These are phyloP conservation scores for Leptarthrus brevirostris DNA, from an alignment of 2,888 invertebrate species.

Conservation along the genomic window DNA sequence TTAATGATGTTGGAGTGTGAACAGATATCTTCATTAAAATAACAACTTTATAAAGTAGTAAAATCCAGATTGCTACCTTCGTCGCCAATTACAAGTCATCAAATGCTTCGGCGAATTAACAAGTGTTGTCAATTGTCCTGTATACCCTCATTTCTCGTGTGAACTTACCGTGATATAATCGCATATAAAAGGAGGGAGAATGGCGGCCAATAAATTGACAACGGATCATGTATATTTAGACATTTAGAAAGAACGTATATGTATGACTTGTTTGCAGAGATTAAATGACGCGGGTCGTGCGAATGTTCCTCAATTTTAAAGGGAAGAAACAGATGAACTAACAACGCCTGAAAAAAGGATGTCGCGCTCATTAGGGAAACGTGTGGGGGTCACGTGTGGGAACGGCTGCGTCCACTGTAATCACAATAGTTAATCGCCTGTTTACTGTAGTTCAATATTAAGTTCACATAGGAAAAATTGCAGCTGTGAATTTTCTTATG, in stretches of 20 bases:
- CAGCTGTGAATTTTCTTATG: slow-evolving; percentile 27
- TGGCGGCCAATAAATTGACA: background rate
- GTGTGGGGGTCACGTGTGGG: slow-evolving; percentile 31
- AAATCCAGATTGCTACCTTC: no score
- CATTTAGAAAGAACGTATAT: background rate
- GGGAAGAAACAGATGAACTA: slow-evolving; percentile 2
- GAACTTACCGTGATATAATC: background rate
- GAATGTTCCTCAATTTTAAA: background rate
- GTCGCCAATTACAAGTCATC: no score
- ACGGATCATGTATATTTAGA: background rate
- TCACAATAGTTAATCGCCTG: background rate
- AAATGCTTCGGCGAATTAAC: background rate
- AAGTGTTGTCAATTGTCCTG: slow-evolving; percentile 5
- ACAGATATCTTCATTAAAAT: no score
- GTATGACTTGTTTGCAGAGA: slow-evolving; percentile 27
- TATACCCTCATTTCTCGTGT: slow-evolving; percentile 22
- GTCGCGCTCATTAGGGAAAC: slow-evolving; percentile 14
- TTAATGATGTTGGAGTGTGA: no score
- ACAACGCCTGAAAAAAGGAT: slow-evolving; percentile 3
- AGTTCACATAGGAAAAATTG: slow-evolving; percentile 8
- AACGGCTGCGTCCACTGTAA: slow-evolving; percentile 4
- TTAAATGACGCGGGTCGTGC: background rate
- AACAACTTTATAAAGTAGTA: no score
- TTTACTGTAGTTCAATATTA: background rate
- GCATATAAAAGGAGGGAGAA: slow-evolving; percentile 9